Conservation (phyloP, 2,888 invertebrate species). For the Hermaeophaga mercurialis region DNA sequence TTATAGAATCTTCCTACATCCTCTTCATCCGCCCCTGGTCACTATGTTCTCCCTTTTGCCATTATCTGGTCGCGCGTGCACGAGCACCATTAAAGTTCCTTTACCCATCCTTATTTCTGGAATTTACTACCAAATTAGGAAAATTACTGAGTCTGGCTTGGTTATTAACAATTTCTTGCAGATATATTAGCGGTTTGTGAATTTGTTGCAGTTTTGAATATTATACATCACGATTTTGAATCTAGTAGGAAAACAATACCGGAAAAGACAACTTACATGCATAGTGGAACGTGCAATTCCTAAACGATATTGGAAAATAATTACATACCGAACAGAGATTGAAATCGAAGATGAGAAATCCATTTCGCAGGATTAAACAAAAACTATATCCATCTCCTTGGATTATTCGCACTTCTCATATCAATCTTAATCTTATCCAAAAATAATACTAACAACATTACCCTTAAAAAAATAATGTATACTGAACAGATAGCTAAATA, state of each 20-base stretch:
- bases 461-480: too few species aligned
- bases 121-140: constrained; percentile 50
- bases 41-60: constrained; percentile 24
- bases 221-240: constrained; percentile 6
- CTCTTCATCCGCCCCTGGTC: constrained; percentile 10
- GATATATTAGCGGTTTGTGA: constrained; percentile 21
- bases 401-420: too few species aligned
- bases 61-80: constrained; percentile 43
- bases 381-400: too few species aligned
- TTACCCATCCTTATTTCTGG: constrained; percentile 48
- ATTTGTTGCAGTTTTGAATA: constrained; percentile 14
- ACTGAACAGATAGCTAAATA: too few species aligned
- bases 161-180: constrained; percentile 46
- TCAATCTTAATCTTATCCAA: too few species aligned
- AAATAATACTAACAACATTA: too few species aligned
- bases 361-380: too few species aligned
- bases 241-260: neutral
- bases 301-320: too few species aligned
- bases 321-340: too few species aligned
- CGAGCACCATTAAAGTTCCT: constrained; percentile 49
- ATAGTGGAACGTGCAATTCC: too few species aligned
- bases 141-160: constrained; percentile 48
- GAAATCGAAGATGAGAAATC: too few species aligned
- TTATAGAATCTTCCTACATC: neutral
- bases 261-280: too few species aligned